These are phyloP conservation scores for Paramacrobiotus metropolitanus DNA, from an alignment of 1,140 invertebrate genomes.

Conservation along the genomic window DNA sequence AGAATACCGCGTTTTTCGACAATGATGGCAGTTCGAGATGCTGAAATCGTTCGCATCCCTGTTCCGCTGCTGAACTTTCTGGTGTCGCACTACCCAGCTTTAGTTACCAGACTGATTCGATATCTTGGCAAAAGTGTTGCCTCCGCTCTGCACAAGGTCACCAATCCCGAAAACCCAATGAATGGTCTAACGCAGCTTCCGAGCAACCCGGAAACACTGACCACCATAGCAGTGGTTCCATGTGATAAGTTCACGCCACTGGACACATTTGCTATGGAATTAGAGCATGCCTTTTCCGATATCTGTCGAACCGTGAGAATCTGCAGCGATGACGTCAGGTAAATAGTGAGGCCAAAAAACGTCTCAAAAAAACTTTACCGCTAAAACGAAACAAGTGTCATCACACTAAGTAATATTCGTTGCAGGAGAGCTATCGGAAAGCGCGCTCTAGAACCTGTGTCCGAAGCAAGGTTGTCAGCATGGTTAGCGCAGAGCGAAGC, in stretches of 20 bases:
- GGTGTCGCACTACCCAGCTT: constrained; percentile 21
- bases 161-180: background rate
- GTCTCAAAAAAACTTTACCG: no score
- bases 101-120: constrained; percentile 22
- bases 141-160: constrained; percentile 14
- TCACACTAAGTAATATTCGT: no score
- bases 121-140: constrained; percentile 21
- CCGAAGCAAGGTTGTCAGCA: constrained; percentile 8
- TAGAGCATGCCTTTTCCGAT: background rate
- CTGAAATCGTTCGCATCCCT: constrained; percentile 24
- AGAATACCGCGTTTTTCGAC: constrained; percentile 22
- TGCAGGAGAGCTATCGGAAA: background rate
- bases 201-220: background rate
- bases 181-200: background rate
- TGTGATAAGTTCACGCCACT: background rate
- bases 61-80: constrained; percentile 22
- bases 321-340: background rate
- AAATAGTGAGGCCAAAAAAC: no score
- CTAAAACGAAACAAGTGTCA: no score
- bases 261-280: background rate
- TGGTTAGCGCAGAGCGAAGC: constrained; percentile 26
- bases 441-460: constrained; percentile 14
- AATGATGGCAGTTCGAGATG: constrained; percentile 24
- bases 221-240: background rate
- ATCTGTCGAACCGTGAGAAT: background rate